Conservation (phyloP, 37 sponge, comb jelly and placozoan species). For the Crambe crambe region DNA sequence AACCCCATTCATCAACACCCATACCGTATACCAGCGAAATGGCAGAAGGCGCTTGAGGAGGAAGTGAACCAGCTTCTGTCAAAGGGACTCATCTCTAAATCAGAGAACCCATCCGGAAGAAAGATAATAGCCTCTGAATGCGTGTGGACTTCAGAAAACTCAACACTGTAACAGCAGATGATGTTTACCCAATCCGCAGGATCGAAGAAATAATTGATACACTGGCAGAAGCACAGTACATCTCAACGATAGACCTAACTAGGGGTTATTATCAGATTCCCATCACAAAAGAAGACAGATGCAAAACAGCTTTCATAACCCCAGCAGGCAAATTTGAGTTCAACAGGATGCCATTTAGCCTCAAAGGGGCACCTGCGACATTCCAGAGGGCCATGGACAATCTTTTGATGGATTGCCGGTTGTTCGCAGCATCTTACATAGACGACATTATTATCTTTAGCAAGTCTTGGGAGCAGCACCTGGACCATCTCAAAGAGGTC, state of each 20-base stretch:
- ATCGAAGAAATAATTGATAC: too few species aligned
- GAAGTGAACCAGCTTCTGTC: too few species aligned
- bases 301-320: slow-evolving; percentile 73
- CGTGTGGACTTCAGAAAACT: too few species aligned
- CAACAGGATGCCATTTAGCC: slow-evolving; percentile 76
- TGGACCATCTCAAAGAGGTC: slow-evolving; percentile 37
- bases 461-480: slow-evolving; percentile 56
- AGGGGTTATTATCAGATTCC: slow-evolving; percentile 79
- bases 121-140: too few species aligned
- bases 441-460: slow-evolving; percentile 71
- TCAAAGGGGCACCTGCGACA: slow-evolving; percentile 69
- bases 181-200: too few species aligned
- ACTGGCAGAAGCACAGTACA: too few species aligned
- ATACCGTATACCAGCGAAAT: too few species aligned
- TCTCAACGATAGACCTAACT: slow-evolving; percentile 57
- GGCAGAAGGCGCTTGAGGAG: too few species aligned
- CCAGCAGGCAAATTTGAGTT: slow-evolving; percentile 67
- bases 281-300: slow-evolving; percentile 9
- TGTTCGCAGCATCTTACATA: slow-evolving; percentile 49
- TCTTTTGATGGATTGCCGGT: slow-evolving; percentile 4
- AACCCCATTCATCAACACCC: too few species aligned
- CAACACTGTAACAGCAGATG: too few species aligned
- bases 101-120: too few species aligned
- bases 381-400: slow-evolving; percentile 76
- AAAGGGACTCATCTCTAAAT: too few species aligned